Evolutionary conservation across 1,140 invertebrate species (phyloP).

Genomic region (Bathynomus jamesi): DNA sequence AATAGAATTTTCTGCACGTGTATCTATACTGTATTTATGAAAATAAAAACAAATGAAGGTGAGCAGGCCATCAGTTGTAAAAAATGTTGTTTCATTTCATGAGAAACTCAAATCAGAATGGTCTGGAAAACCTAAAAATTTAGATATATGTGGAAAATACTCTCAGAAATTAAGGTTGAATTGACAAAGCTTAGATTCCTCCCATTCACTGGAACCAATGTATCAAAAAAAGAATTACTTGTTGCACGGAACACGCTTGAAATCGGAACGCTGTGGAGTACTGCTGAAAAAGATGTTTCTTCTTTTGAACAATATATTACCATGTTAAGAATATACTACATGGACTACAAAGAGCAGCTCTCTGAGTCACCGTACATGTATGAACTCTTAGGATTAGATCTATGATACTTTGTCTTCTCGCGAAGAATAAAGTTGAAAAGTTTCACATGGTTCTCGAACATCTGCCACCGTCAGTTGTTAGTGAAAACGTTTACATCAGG

Average conservation of each 20-base stretch:
- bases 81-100: constrained; percentile 47
- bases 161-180: constrained; percentile 69
- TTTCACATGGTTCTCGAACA: constrained; percentile 97
- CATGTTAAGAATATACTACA: constrained; percentile 94
- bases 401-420: constrained; percentile 93
- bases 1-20: no score
- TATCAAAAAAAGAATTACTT: constrained; percentile 75
- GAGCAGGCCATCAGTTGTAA: no score
- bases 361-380: constrained; percentile 92
- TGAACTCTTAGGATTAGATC: constrained; percentile 87
- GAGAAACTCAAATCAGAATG: constrained; percentile 49
- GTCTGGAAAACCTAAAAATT: constrained; percentile 48
- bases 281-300: constrained; percentile 80
- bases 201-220: constrained; percentile 68
- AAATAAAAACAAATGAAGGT: not conserved
- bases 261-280: constrained; percentile 92
- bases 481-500: constrained; percentile 85
- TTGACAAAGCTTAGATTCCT: constrained; percentile 77
- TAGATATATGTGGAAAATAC: no score
- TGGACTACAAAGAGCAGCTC: constrained; percentile 79
- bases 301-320: constrained; percentile 94
- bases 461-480: constrained; percentile 81
- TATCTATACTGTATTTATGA: no score
- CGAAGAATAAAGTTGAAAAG: constrained; percentile 92
- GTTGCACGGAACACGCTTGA: constrained; percentile 86